Percentiles rank a stretch among this genome's conserved stretches.
Evolutionary conservation across 2,797 vertebrate genomes (phyloP).

Genomic region (Tapirus indicus): DNA sequence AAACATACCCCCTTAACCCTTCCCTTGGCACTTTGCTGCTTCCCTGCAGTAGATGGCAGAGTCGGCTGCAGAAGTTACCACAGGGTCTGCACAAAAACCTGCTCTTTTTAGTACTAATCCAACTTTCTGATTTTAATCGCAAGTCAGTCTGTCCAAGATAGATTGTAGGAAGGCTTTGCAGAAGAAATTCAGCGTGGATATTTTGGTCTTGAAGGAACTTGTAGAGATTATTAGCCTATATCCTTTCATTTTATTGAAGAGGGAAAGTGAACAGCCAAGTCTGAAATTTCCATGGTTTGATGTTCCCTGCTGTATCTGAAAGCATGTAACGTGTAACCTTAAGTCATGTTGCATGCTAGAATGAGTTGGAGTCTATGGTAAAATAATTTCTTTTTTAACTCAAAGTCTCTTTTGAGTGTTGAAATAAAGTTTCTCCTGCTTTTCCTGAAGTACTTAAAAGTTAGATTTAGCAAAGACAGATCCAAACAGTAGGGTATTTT

Average conservation of each 20-base stretch:
- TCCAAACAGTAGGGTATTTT: neutral
- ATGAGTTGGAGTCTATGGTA: neutral
- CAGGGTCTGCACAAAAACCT: neutral
- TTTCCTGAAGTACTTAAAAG: neutral
- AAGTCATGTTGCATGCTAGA: neutral
- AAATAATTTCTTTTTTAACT: neutral
- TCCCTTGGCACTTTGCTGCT: neutral
- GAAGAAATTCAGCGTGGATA: neutral
- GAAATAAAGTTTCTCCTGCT: neutral
- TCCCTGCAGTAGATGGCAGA: neutral
- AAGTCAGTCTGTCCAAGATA: rapidly evolving
- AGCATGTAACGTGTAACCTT: too few relatives aligned
- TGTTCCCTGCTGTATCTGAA: neutral
- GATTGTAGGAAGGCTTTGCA: neutral
- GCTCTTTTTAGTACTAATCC: neutral
- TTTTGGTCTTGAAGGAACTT: neutral
- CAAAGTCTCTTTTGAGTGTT: neutral
- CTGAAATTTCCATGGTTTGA: neutral
- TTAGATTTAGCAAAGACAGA: neutral
- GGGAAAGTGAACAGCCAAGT: neutral
- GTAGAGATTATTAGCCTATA: neutral
- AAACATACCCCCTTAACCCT: neutral
- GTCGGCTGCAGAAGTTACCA: neutral
- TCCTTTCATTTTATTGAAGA: neutral
- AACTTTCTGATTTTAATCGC: neutral